phyloP scores from a whole-genome alignment of 2,888 invertebrate species.

The Euclidia mi region DNA sequence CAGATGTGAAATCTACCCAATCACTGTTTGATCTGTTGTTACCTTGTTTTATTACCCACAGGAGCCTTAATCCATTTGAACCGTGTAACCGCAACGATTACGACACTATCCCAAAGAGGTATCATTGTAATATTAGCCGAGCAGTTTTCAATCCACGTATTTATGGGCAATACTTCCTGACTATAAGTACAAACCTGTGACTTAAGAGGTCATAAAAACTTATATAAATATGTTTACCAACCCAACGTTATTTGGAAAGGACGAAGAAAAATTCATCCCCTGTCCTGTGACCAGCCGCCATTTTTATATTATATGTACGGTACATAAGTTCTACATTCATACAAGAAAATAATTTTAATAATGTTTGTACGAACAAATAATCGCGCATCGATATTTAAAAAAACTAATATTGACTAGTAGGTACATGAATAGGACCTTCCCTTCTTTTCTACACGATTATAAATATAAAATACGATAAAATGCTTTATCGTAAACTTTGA shows the following conservation, averaged over 20 bases:
- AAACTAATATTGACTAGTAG: conserved; percentile 53
- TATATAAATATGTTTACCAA: conserved; percentile 39
- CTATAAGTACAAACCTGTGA: conserved; percentile 16
- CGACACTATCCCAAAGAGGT: no score
- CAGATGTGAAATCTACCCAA: no score
- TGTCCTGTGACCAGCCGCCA: conserved; percentile 24
- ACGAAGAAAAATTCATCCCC: conserved; percentile 29
- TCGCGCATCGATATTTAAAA: conserved; percentile 50
- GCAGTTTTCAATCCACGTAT: conserved; percentile 6
- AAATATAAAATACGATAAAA: conserved; percentile 59
- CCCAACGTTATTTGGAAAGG: conserved; percentile 35
- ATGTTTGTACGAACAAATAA: conserved; percentile 46
- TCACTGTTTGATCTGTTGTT: no score
- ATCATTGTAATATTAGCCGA: neutral
- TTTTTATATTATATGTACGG: conserved; percentile 29
- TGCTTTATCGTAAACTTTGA: conserved; percentile 64
- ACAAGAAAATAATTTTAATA: conserved; percentile 34
- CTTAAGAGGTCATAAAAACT: conserved; percentile 25
- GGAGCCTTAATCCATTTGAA: no score
- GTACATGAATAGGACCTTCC: conserved; percentile 41
- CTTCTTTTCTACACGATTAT: conserved; percentile 43
- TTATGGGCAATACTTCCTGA: conserved; percentile 3
- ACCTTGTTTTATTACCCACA: no score
- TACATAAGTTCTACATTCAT: conserved; percentile 19
- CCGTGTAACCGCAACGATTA: no score